Percentiles rank a stretch among this genome's conserved stretches.
Evolutionary conservation across 1,140 invertebrate genomes (phyloP).

Genomic region (Drosophila sp.): DNA sequence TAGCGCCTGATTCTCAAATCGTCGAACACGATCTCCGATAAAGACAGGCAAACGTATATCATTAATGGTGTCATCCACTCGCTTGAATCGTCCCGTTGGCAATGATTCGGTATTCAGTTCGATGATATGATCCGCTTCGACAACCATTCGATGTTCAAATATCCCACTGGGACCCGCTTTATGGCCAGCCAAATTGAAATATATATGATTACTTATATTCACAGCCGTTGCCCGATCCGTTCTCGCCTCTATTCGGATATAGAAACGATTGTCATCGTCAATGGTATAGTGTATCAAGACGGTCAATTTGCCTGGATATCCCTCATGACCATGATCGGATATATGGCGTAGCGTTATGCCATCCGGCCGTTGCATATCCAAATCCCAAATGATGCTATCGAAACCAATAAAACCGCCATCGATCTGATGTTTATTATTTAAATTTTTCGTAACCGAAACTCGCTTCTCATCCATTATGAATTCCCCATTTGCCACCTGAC

Average conservation of each 20-base stretch:
- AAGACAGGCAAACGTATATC: slow-evolving; percentile 87
- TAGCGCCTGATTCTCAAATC: slow-evolving; percentile 69
- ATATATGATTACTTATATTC: slow-evolving; percentile 95
- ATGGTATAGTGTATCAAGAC: slow-evolving; percentile 89
- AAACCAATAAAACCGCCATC: slow-evolving; percentile 95
- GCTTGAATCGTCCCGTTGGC: slow-evolving; percentile 89
- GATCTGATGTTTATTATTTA: slow-evolving; percentile 87
- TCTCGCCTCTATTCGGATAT: slow-evolving; percentile 88
- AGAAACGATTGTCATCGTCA: slow-evolving; percentile 88
- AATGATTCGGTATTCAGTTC: slow-evolving; percentile 88
- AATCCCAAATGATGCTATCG: slow-evolving; percentile 89
- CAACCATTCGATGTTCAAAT: slow-evolving; percentile 88
- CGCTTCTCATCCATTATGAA: slow-evolving; percentile 88
- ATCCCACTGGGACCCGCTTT: slow-evolving; percentile 84
- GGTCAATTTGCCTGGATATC: slow-evolving; percentile 91
- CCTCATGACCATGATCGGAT: slow-evolving; percentile 92
- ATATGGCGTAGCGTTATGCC: slow-evolving; percentile 86
- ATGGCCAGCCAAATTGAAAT: slow-evolving; percentile 96
- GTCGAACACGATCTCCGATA: slow-evolving; percentile 83
- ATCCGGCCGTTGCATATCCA: slow-evolving; percentile 67
- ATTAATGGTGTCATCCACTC: slow-evolving; percentile 86
- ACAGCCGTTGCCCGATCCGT: slow-evolving; percentile 91
- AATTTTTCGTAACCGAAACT: slow-evolving; percentile 89
- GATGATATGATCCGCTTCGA: slow-evolving; percentile 90
- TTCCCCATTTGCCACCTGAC: slow-evolving; percentile 89